Evolutionary conservation across 2,888 invertebrate species (phyloP).

Genomic region (Carterocephalus palaemon): DNA sequence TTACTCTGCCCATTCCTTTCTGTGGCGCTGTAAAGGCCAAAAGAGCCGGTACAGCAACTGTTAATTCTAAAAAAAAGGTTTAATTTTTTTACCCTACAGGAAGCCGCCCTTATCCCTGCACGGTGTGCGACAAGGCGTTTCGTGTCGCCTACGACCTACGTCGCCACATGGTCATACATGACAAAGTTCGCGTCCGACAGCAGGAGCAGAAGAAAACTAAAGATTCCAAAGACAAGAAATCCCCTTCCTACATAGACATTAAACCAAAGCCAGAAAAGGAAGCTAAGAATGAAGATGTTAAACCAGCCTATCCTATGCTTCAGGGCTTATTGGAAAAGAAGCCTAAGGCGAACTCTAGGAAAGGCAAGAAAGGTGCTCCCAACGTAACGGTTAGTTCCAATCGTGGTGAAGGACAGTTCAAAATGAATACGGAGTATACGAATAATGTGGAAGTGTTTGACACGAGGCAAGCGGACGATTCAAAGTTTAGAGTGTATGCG

Average conservation of each 20-base stretch:
- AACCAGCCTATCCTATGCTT: constrained; percentile 13
- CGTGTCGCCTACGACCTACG: constrained; percentile 90
- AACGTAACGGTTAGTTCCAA: constrained; percentile 51
- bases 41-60: too few species aligned
- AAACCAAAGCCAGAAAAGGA: constrained; percentile 24
- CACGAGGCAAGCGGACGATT: constrained; percentile 37
- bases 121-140: constrained; percentile 88
- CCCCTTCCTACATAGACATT: constrained; percentile 27
- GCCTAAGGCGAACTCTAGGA: constrained; percentile 33
- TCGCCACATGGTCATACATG: constrained; percentile 87
- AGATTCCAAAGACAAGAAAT: constrained; percentile 31
- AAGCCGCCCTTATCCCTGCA: constrained; percentile 87
- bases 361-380: constrained; percentile 44
- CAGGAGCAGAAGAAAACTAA: constrained; percentile 40
- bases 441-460: constrained; percentile 47
- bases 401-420: constrained; percentile 41
- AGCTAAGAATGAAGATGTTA: constrained; percentile 17
- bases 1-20: neutral
- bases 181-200: constrained; percentile 46
- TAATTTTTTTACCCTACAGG: constrained; percentile 76
- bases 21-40: too few species aligned
- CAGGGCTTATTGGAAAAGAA: constrained; percentile 38
- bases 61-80: too few species aligned
- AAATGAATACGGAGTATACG: constrained; percentile 31
- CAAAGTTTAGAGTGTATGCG: constrained; percentile 50